Evolutionary conservation across 2,888 invertebrate genomes (phyloP).

Genomic region (Epirrhoe alternata): DNA sequence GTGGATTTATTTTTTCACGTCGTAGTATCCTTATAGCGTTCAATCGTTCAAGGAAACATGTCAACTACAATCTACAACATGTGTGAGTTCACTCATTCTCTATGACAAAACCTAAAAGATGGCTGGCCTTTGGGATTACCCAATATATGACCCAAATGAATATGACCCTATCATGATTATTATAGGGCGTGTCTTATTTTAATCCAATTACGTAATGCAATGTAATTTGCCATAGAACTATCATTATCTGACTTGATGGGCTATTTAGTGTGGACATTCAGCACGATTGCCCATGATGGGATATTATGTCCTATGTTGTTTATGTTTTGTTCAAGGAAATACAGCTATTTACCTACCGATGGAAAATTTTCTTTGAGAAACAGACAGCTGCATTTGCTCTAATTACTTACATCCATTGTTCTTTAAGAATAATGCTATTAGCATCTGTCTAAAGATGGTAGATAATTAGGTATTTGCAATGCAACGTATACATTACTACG

Average conservation of each 20-base stretch:
- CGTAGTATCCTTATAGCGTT: too few relatives aligned
- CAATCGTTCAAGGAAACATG: too few relatives aligned
- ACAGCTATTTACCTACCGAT: neutral
- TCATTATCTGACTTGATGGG: conserved; percentile 33
- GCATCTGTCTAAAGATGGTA: neutral
- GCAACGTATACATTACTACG: neutral
- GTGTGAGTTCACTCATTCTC: too few relatives aligned
- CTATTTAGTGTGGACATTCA: conserved; percentile 20
- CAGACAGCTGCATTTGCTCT: neutral
- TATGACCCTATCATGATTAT: neutral
- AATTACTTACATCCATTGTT: conserved; percentile 11
- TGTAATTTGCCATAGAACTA: conserved; percentile 37
- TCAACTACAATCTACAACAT: too few relatives aligned
- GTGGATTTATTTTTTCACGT: too few relatives aligned
- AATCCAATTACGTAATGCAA: conserved; percentile 38
- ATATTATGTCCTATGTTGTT: neutral
- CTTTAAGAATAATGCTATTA: neutral
- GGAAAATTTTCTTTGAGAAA: neutral
- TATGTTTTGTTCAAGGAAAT: neutral
- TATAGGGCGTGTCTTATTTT: conserved; percentile 27
- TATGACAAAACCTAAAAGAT: too few relatives aligned
- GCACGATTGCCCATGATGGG: neutral
- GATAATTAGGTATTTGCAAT: neutral
- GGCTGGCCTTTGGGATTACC: too few relatives aligned
- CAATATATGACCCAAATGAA: too few relatives aligned